Conservation (phyloP, 2,888 invertebrate genomes). For the Limnephilus rhombicus region DNA sequence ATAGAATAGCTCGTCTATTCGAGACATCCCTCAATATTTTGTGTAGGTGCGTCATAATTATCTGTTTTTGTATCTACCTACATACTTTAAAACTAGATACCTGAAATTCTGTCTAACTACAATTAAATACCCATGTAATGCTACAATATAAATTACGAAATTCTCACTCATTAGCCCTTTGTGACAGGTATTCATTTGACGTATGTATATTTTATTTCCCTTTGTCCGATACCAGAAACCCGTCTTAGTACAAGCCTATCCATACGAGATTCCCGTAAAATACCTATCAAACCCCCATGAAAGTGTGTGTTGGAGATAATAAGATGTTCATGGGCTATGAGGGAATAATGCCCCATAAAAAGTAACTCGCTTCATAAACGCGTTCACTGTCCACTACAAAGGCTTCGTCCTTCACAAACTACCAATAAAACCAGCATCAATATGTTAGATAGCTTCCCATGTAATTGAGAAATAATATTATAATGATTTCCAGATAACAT, state of each 20-base stretch:
- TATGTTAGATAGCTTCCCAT: constrained; percentile 2
- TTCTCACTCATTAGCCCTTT: neutral
- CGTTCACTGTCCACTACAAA: neutral
- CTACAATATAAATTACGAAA: too few species aligned
- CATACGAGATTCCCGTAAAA: neutral
- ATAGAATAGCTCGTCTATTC: too few species aligned
- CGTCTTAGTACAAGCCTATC: neutral
- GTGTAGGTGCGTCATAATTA: too few species aligned
- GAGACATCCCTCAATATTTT: too few species aligned
- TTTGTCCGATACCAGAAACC: neutral
- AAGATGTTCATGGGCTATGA: neutral
- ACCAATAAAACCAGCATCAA: neutral
- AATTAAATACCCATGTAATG: too few species aligned
- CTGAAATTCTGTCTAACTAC: too few species aligned
- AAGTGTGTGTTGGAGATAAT: neutral
- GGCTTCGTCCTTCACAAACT: constrained; percentile 4
- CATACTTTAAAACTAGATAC: too few species aligned
- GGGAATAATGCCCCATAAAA: constrained; percentile 11
- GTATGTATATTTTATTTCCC: neutral
- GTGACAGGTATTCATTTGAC: neutral
- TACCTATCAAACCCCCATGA: neutral
- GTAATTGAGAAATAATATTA: neutral
- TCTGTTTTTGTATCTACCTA: too few species aligned
- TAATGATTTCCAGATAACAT: neutral
- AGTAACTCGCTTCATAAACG: constrained; percentile 33